Evolutionary conservation across 2,113 vertebrate genomes (phyloP).

Genomic region (Clupea harengus): DNA sequence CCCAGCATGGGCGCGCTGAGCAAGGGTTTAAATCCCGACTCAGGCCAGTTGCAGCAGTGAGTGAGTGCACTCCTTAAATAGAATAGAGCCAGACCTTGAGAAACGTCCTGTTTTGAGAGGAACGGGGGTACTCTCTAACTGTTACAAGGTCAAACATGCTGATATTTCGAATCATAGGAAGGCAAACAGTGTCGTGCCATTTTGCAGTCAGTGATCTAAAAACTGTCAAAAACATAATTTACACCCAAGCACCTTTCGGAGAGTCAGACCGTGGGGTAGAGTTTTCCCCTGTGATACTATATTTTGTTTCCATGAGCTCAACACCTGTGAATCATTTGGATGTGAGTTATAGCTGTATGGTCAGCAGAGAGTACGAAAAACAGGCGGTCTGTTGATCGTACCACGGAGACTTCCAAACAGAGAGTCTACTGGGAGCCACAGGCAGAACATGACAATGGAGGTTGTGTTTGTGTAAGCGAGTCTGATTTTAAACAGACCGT

Average conservation of each 20-base stretch:
- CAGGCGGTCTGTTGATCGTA: neutral
- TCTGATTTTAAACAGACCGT: slow-evolving; percentile 11
- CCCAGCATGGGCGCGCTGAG: neutral
- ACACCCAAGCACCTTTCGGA: slow-evolving; percentile 4
- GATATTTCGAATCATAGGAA: neutral
- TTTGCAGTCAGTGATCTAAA: slow-evolving; percentile 3
- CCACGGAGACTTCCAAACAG: slow-evolving; percentile 3
- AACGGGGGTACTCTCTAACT: neutral
- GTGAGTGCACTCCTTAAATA: neutral
- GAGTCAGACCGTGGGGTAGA: neutral
- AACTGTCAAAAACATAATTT: neutral
- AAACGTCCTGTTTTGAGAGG: neutral
- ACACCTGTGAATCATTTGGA: slow-evolving; percentile 12
- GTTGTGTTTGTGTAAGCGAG: neutral
- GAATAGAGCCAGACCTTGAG: neutral
- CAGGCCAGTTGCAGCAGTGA: neutral
- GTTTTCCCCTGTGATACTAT: neutral
- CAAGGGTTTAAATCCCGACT: neutral
- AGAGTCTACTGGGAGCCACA: neutral
- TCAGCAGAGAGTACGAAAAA: neutral
- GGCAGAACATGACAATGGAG: slow-evolving; percentile 12
- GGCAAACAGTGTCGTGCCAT: neutral
- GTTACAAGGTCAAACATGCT: neutral
- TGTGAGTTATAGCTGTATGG: neutral
- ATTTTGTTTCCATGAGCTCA: neutral